Conservation (phyloP, 2,797 vertebrate genomes). For the Astyanax mexicanus region DNA sequence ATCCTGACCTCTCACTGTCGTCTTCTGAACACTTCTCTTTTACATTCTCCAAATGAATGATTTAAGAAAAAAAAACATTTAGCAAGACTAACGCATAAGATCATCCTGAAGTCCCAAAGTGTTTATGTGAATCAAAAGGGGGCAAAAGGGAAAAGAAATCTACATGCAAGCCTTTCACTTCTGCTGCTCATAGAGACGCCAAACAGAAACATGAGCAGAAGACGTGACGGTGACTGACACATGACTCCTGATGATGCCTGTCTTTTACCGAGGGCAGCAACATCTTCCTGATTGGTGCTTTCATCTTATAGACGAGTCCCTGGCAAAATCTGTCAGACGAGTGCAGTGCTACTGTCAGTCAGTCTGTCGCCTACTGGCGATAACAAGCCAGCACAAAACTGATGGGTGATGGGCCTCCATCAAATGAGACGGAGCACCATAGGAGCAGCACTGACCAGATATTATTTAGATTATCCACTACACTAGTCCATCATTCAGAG, state of each 20-base stretch:
- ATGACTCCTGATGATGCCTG: neutral
- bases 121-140: neutral
- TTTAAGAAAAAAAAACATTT: neutral
- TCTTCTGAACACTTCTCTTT: constrained; percentile 1
- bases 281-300: neutral
- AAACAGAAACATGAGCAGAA: constrained; percentile 4
- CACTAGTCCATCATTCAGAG: too few relatives aligned
- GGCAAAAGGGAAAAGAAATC: neutral
- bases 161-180: neutral
- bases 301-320: constrained; percentile 21
- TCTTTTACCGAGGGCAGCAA: neutral
- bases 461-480: too few relatives aligned
- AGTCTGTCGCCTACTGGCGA: neutral
- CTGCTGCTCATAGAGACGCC: constrained; percentile 7
- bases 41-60: neutral
- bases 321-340: constrained; percentile 15
- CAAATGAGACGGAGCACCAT: too few relatives aligned
- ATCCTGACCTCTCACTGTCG: neutral
- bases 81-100: neutral
- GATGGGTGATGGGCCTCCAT: neutral
- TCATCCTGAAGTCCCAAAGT: neutral
- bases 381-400: neutral
- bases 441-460: too few relatives aligned
- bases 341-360: constrained; percentile 1
- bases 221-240: constrained; percentile 9